Conservation (phyloP, 35 echinoderm and acorn worm species). For the Apostichopus parvimensis region DNA sequence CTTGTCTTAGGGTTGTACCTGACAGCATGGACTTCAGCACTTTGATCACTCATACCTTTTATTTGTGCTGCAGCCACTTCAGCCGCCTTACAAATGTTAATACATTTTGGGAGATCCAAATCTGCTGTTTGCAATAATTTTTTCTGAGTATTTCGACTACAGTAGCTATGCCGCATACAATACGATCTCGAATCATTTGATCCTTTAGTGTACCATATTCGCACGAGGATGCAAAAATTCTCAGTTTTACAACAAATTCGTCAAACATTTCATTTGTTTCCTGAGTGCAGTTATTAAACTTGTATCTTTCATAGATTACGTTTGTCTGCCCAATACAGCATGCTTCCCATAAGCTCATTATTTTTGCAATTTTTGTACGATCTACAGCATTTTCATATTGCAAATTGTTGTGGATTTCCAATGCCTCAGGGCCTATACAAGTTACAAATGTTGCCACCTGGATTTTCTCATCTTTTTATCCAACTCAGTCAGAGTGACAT, state of each 20-base stretch:
- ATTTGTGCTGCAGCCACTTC: constrained; percentile 20
- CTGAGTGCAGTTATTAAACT: constrained; percentile 59
- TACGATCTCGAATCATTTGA: constrained; percentile 51
- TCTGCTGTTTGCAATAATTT: not conserved
- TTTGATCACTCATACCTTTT: constrained; percentile 20
- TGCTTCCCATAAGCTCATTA: constrained; percentile 37
- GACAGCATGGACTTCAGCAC: not conserved
- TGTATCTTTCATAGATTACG: constrained; percentile 64
- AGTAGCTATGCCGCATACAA: constrained; percentile 27
- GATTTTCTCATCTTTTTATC: constrained; percentile 13
- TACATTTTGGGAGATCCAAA: not conserved
- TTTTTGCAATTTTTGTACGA: constrained; percentile 13
- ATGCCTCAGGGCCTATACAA: constrained; percentile 32
- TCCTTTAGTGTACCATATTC: constrained; percentile 36
- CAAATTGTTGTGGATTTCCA: constrained; percentile 59
- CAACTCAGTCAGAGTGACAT: not conserved
- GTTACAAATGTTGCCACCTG: constrained; percentile 40
- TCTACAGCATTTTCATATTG: constrained; percentile 53
- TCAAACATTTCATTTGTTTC: constrained; percentile 31
- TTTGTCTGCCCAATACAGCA: constrained; percentile 59
- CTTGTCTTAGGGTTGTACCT: not conserved
- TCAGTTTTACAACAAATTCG: constrained; percentile 41
- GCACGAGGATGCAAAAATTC: constrained; percentile 52
- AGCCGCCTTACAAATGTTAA: not conserved
- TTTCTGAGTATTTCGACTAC: not conserved